Base-by-base conservation (phyloP, 1,140 invertebrate genomes). In the Diabrotica undecimpunctata region DNA sequence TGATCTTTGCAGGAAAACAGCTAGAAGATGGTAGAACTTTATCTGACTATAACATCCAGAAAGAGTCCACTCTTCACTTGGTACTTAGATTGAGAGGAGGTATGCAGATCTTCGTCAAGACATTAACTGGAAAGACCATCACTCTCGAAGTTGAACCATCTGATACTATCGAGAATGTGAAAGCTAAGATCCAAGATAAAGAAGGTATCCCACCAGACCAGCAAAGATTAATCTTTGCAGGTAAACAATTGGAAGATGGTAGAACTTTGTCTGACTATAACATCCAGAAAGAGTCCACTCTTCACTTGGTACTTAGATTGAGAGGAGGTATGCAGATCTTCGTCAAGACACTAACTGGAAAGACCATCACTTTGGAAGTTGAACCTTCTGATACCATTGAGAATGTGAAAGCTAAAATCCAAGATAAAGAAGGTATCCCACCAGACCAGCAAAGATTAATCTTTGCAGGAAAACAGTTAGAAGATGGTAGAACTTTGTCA, bases 321-420 rank as follows among this genome's bases (percentile, higher is more conserved):
- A 38, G 57, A 59, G 57, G 57, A 39, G 57, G 57, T 11, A 59
- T 62, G 60, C 72, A 82, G 80, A 76, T 88, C 59, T 88, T 89
- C 67, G 88, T 89, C 0, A 89, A 88, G 71, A 89, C 86, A 12
- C 72, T 90, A 5, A 90, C 88, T 35, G 89, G 88, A 3, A 90
- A 90, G 73, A 91, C 89, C 11, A 84, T 85, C 54, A 84, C 89
- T 0, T 74, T 91, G 10, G 88, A 91, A 67, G 89, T 91, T 5
- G 88, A 91, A 72, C 80, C 41, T 11, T 41, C 58, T 5, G 58
- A 50, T 11, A 90, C 89, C 0, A 92, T 91, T 63, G 88, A 91
- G 67, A 91, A 91, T 75, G 88, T 92, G 0, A 90, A 91, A 64
- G 85, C 89, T 0, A 90, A 91, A 70, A 91, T 91, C 70, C 88